Evolutionary conservation across 2,888 invertebrate species (phyloP).

Genomic region (Eilema caniola): DNA sequence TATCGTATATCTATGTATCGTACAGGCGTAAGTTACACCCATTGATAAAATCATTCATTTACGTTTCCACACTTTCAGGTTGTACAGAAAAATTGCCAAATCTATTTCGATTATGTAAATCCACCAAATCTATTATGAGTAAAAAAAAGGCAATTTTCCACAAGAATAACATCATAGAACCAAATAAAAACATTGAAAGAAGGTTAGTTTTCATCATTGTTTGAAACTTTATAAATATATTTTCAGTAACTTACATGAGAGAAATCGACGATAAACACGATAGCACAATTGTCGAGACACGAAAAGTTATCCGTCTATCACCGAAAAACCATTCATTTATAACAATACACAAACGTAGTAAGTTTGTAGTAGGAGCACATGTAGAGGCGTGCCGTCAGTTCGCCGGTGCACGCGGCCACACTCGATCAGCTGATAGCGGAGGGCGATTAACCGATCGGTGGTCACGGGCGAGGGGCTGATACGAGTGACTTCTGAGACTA

Average conservation of each 20-base stretch:
- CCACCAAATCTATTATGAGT: no score
- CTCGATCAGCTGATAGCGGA: conserved; percentile 76
- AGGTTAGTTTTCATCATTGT: conserved; percentile 37
- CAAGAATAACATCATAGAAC: conserved; percentile 25
- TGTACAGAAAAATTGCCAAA: conserved; percentile 14
- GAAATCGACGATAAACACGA: conserved; percentile 56
- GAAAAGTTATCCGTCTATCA: conserved; percentile 70
- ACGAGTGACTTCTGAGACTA: conserved; percentile 37
- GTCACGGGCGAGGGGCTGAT: conserved; percentile 29
- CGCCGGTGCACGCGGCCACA: conserved; percentile 64
- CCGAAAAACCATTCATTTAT: conserved; percentile 72
- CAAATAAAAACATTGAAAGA: conserved; percentile 51
- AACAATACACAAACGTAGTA: conserved; percentile 78
- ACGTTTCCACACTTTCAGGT: conserved; percentile 29
- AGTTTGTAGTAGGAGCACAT: conserved; percentile 72
- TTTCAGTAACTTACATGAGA: conserved; percentile 65
- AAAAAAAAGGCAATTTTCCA: conserved; percentile 38
- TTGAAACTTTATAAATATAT: conserved; percentile 43
- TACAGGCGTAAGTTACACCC: conserved; percentile 26
- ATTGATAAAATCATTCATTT: conserved; percentile 21
- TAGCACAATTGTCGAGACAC: conserved; percentile 58
- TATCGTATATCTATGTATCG: background rate
- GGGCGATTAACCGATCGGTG: conserved; percentile 47
- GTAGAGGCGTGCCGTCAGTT: conserved; percentile 69
- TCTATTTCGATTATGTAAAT: conserved; percentile 30